Evolutionary conservation across 2,797 vertebrate species (phyloP), one percentile per base, ranked within the genome.

Genomic region (Galaxias olidus): DNA sequence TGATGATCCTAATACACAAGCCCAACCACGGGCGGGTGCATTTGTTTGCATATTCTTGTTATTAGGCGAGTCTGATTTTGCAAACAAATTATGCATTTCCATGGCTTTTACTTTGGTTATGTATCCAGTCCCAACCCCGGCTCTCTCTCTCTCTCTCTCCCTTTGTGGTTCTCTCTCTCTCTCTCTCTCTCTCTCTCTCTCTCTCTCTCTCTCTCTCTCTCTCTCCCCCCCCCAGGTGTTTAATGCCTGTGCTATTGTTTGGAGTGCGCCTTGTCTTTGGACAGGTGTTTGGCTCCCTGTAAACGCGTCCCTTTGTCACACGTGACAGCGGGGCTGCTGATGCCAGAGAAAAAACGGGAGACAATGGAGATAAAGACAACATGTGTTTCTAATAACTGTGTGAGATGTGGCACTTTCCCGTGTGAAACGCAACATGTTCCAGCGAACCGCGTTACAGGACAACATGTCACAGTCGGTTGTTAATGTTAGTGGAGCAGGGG

Each of bases 311-410:
- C 71, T 72, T 76, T 77, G 79, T 84, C 73, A 73, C 76, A 55
- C 5, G 75, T 84, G 85, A 86, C 83, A 59, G 83, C 75, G 71
- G 78, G 52, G 84, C 74, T 12, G 13, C 12, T 1, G 10, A 19
- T 40, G 84, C 86, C 71, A 82, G 78, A 13, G 83, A 86, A 74
- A 76, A 78, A 71, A 30, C 9, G 13, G 10, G 77, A 88, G 80
- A 86, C 83, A 75, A 74, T 57, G 49, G 72, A 66, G 80, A 84
- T 82, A 48, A 65, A 85, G 86, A 87, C 84, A 89, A 84, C 88
- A 89, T 89, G 88, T 90, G 86, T 79, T 89, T 88, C 84, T 90
- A 87, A 88, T 89, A 90, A 90, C 83, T 81, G 82, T 57, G 81
- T 88, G 89, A 83, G 63, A 86, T 80, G 84, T 86, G 87, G 89